Percentiles rank a stretch among this genome's conserved stretches.
Conservation (phyloP, 2,888 invertebrate species). For the Cheilosia grossa region DNA sequence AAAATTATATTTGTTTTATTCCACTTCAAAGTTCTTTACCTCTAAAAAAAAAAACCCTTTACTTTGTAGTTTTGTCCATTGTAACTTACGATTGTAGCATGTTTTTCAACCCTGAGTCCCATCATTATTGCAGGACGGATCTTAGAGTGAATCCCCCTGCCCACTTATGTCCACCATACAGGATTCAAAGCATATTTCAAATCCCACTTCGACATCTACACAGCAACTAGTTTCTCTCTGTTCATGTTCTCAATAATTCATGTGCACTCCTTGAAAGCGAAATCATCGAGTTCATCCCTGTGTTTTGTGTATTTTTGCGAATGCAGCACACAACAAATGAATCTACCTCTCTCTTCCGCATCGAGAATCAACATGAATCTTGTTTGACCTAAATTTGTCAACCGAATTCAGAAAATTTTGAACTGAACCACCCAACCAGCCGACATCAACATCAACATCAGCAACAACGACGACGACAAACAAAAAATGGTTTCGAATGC, state of each 20-base stretch:
- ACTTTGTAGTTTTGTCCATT: too few relatives aligned
- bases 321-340: not conserved
- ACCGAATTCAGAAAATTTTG: constrained; percentile 26
- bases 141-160: not conserved
- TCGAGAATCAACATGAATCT: constrained; percentile 31
- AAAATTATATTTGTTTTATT: too few relatives aligned
- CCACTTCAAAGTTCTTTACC: too few relatives aligned
- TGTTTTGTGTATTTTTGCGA: not conserved
- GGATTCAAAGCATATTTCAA: not conserved
- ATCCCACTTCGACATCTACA: not conserved
- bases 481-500: constrained; percentile 38
- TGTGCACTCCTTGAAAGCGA: not conserved
- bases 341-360: constrained; percentile 22
- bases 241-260: constrained; percentile 25
- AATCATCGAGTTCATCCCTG: not conserved
- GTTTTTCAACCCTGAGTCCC: too few relatives aligned
- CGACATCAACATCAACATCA: not conserved
- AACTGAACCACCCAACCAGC: constrained; percentile 15
- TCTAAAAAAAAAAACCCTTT: too few relatives aligned
- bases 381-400: constrained; percentile 49
- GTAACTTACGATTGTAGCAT: too few relatives aligned
- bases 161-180: not conserved
- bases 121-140: not conserved
- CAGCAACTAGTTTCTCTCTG: not conserved
- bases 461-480: not conserved